These are phyloP conservation scores for Lemur catta DNA, from an alignment of 2,797 vertebrate species.

Conservation along the genomic window DNA sequence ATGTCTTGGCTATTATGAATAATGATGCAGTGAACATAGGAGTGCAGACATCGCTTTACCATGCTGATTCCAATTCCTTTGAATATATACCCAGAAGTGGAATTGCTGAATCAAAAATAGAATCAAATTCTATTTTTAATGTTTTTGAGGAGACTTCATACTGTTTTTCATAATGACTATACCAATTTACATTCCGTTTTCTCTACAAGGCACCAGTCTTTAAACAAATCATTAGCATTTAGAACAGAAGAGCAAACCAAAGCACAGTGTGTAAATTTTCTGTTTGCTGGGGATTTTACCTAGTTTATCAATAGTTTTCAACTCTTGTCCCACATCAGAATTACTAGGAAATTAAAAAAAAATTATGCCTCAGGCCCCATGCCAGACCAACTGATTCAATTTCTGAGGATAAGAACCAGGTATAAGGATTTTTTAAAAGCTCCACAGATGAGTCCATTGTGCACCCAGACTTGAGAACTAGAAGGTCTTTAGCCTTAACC, in stretches of 20 bases:
- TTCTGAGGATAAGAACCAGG: background rate
- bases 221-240: conserved; percentile 1
- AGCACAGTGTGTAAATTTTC: background rate
- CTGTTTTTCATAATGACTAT: background rate
- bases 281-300: background rate
- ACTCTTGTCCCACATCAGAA: background rate
- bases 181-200: background rate
- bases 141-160: background rate
- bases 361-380: background rate
- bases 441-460: background rate
- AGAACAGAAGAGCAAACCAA: background rate
- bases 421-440: background rate
- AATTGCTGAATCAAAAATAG: background rate
- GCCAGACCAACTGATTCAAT: background rate
- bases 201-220: background rate
- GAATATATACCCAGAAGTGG: background rate
- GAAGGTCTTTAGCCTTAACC: background rate
- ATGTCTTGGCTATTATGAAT: background rate
- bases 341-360: background rate
- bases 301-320: background rate
- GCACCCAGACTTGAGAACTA: background rate
- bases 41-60: too few species aligned
- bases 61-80: background rate
- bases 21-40: background rate
- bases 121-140: background rate